These are phyloP conservation scores for Acrocephalus arundinaceus DNA, from an alignment of 2,113 vertebrate genomes.

Conservation along the genomic window DNA sequence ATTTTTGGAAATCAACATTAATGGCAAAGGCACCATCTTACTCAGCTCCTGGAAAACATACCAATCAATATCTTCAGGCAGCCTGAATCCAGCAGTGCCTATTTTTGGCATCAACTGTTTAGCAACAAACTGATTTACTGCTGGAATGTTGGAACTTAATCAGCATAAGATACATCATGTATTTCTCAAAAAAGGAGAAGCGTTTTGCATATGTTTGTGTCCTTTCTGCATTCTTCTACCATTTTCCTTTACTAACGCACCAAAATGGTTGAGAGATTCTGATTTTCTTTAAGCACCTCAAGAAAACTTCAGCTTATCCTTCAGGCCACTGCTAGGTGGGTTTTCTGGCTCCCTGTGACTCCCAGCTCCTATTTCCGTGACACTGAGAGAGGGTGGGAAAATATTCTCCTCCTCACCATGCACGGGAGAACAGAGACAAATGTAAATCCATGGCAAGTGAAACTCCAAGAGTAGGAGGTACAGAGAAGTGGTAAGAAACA, in stretches of 20 bases:
- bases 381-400: background rate
- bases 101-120: background rate
- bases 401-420: background rate
- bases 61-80: background rate
- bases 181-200: background rate
- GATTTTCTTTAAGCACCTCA: background rate
- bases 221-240: background rate
- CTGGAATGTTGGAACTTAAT: background rate
- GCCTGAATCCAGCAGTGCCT: background rate
- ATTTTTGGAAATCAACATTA: constrained; percentile 51
- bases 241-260: background rate
- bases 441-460: background rate
- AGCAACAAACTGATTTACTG: background rate
- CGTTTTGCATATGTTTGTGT: background rate
- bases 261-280: background rate
- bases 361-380: background rate
- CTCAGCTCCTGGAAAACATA: constrained; percentile 32
- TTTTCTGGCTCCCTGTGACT: background rate
- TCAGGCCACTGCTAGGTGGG: background rate
- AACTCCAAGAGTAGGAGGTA: background rate
- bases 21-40: background rate
- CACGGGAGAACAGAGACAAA: background rate
- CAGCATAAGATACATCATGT: background rate
- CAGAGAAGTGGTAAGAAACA: background rate
- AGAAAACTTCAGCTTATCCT: background rate